Conservation (phyloP, 2,888 invertebrate genomes). For the Leptopilina syphax region DNA sequence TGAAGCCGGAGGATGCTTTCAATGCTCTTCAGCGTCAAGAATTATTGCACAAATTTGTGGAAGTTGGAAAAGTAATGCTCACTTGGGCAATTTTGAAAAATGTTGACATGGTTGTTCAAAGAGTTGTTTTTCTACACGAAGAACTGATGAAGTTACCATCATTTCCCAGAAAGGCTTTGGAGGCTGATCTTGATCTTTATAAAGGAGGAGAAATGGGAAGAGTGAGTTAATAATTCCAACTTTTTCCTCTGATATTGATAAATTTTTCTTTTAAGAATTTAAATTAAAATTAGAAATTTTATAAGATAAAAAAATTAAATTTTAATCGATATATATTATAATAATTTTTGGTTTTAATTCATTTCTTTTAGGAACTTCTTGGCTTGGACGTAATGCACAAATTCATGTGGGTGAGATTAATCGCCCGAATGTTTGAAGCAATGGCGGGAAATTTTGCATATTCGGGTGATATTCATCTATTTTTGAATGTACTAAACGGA, state of each 20-base stretch:
- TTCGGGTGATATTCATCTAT: slow-evolving; percentile 97
- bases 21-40: slow-evolving; percentile 94
- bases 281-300: no score
- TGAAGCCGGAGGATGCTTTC: slow-evolving; percentile 95
- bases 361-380: slow-evolving; percentile 83
- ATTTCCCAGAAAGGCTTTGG: slow-evolving; percentile 98
- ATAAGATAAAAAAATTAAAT: no score
- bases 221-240: slow-evolving; percentile 74
- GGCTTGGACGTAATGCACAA: slow-evolving; percentile 98
- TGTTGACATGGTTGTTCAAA: slow-evolving; percentile 96
- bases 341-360: not conserved
- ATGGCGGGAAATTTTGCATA: slow-evolving; percentile 99
- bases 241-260: no score
- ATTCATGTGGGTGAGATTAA: slow-evolving; percentile 98
- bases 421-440: slow-evolving; percentile 97
- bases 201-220: slow-evolving; percentile 93
- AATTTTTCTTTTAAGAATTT: no score
- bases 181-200: slow-evolving; percentile 96
- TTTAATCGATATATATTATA: no score
- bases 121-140: slow-evolving; percentile 98
- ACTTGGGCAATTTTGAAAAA: slow-evolving; percentile 96
- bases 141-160: slow-evolving; percentile 99
- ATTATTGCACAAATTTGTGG: slow-evolving; percentile 94
- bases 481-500: slow-evolving; percentile 98
- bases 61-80: slow-evolving; percentile 95